A percentile compares a stretch with the other conserved stretches of the same genome.
Evolutionary conservation across 2,797 vertebrate genomes (phyloP).

Genomic region (Gobio occitaniae): DNA sequence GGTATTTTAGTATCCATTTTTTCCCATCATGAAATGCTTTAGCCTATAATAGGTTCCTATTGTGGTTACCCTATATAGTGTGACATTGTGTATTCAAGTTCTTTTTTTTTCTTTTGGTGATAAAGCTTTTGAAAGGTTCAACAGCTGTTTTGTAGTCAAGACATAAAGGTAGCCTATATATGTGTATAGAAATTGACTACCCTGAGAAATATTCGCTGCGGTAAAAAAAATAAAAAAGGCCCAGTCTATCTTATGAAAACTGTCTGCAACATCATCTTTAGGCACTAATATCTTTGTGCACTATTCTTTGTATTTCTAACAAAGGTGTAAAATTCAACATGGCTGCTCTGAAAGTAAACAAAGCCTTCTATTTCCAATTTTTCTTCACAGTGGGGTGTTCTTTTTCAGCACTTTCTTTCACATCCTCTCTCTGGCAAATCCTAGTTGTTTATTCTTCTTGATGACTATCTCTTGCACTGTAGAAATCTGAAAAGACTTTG

Average conservation of each 20-base stretch:
- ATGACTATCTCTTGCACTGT: conserved; percentile 74
- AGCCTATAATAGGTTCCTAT: not conserved
- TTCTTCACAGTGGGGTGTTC: conserved; percentile 72
- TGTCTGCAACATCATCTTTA: not conserved
- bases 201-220: not conserved
- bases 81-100: not conserved
- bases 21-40: not conserved
- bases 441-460: conserved; percentile 79
- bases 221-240: not conserved
- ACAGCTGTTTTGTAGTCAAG: not conserved
- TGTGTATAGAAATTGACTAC: not conserved
- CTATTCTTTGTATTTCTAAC: conserved; percentile 67
- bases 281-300: conserved; percentile 21
- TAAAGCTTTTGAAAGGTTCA: not conserved
- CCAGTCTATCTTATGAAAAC: not conserved
- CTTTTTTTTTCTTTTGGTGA: not conserved
- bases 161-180: not conserved
- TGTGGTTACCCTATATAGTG: not conserved
- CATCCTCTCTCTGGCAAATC: conserved; percentile 73
- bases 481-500: conserved; percentile 76
- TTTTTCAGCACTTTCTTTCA: conserved; percentile 75
- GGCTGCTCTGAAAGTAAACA: conserved; percentile 71
- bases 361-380: conserved; percentile 78
- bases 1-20: not conserved
- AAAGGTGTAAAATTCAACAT: conserved; percentile 72